These are phyloP conservation scores for Drosophila pallidifrons DNA, from an alignment of 1,140 invertebrate species.

Conservation along the genomic window DNA sequence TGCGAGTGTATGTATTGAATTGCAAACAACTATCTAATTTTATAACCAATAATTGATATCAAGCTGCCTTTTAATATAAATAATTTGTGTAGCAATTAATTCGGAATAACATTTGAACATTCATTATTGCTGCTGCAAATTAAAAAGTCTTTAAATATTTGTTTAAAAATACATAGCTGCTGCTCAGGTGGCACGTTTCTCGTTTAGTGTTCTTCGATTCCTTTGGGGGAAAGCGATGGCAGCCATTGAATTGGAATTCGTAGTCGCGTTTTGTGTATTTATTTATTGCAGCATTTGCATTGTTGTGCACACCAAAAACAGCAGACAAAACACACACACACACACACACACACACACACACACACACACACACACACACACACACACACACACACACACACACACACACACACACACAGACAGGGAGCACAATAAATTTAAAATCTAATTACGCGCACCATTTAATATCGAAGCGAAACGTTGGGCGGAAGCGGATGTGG, in stretches of 20 bases:
- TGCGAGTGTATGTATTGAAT: not conserved
- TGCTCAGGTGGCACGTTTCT: conserved; percentile 18
- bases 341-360: conserved; percentile 45
- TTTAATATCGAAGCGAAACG: conserved; percentile 73
- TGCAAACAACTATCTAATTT: not conserved
- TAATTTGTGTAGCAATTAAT: not conserved
- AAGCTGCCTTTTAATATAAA: not conserved
- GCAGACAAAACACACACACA: conserved; percentile 65
- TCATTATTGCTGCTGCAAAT: not conserved
- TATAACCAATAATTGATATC: not conserved
- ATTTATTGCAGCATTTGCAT: conserved; percentile 79
- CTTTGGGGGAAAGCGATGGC: not conserved
- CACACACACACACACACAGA: conserved; percentile 42
- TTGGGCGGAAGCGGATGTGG: conserved; percentile 55
- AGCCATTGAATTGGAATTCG: conserved; percentile 70
- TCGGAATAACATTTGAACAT: not conserved
- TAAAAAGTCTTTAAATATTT: conserved; percentile 20
- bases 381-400: conserved; percentile 45
- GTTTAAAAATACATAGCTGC: not conserved
- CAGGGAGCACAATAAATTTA: conserved; percentile 75
- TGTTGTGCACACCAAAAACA: conserved; percentile 69
- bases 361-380: conserved; percentile 45
- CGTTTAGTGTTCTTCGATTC: not conserved
- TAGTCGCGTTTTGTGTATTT: conserved; percentile 77
- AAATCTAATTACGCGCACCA: conserved; percentile 83